Evolutionary conservation across 64 coral and sea anemone genomes (phyloP), one percentile per base, ranked within the genome.

Genomic region (Catalaphyllia jardinei): DNA sequence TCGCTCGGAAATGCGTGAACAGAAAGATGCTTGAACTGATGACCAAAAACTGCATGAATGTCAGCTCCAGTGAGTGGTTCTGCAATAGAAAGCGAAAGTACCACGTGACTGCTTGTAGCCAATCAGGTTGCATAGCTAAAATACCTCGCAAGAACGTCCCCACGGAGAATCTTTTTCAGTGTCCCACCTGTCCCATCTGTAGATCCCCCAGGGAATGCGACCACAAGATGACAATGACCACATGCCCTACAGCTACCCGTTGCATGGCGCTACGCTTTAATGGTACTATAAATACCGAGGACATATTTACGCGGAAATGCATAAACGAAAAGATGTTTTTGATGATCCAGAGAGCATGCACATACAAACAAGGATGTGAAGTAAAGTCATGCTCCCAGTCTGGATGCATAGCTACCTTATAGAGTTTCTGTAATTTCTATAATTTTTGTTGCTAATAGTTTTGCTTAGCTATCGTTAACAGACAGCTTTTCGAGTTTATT

Each of bases 61-160:
- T 20, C 1, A 16, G 57, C 31, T 61, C 78, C 13, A 80, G 3
- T 3, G 24, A 60, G 29, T 14, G 55, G 25, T 4, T 0, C 31
- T 80, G 78, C 14, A 31, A 33, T 30, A 10, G 55, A 29, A 80
- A 80, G 78, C 28, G 54, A 22, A 16, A 60, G 17, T 80, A 80
- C 10, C 78, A 62, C 15, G 52, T 80, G 52, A 19, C 78, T 0
- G 57, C 28, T 27, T 80, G 78, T 31, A 16, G 17, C 78, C 55
- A 80, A 31, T 61, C 78, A 80, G 78, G 78, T 4, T 80, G 78
- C 57, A 80, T 15, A 85, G 81, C 81, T 61, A 59, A 62, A 62
- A 10, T 63, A 29, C 0, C 28, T 3, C 18, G 28, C 6, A 63
- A 61, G 10, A 60, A 30, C 18, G 22, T 0, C 1, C 52, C 20